Evolutionary conservation across 1,140 invertebrate genomes (phyloP), one percentile per base, ranked within the genome.

Genomic region (Drosophila micromelanica): DNA sequence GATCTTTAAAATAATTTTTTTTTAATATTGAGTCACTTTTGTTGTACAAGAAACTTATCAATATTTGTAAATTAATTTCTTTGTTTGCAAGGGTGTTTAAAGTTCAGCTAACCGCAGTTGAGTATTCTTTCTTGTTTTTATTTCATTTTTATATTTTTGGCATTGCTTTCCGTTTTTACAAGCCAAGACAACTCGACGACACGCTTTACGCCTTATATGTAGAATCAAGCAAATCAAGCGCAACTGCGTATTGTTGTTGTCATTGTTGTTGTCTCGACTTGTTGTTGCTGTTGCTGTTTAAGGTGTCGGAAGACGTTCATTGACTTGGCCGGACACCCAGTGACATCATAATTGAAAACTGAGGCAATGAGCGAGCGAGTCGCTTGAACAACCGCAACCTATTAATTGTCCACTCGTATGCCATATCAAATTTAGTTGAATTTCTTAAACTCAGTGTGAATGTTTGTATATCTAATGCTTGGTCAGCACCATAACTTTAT

Each of bases 331-430:
- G 48, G 38, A 52, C 60, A 52, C 48, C 55, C 40, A 82, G 82
- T 86, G 82, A 86, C 82, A 86, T 86, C 82, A 86, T 86, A 82
- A 86, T 86, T 87, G 78, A 70, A 84, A 78, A 73, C 49, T 48
- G 46, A 54, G 48, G 12, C 38, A 60, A 37, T 61, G 48, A 61
- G 15, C 52, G 6, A 60, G 40, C 13, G 30, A 57, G 20, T 46
- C 49, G 27, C 40, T 35, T 32, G 45, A 62, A 70, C 30, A 65
- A 57, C 52, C 51, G 43, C 37, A 59, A 27, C 13, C n/a, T 51
- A 60, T 46, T 48, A 49, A 73, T 68, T 69, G 30, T 42, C 46
- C 32, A 59, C 55, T 67, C 48, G 32, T 46, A 52, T 68, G 49
- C 48, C 67, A 62, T 54, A 20, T 51, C 27, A 38, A 48, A 49